phyloP scores from a whole-genome alignment of 2,797 vertebrate genomes.

The Sebastes steindachneri region DNA sequence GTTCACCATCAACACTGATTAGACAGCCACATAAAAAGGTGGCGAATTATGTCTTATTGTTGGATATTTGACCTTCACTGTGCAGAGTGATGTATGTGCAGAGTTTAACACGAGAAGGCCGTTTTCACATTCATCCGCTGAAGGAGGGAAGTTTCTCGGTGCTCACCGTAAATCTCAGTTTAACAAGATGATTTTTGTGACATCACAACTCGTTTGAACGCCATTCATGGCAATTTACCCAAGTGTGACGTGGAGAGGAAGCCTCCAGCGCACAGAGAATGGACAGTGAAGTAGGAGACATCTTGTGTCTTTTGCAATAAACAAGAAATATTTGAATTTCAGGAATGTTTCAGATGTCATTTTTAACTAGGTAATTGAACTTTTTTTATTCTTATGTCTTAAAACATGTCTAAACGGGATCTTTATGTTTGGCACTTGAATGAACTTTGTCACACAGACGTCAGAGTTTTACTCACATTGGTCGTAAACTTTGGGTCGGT shows the following conservation, averaged over 20 bases:
- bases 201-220: too few relatives aligned
- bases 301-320: not conserved
- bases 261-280: not conserved
- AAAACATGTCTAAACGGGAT: not conserved
- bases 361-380: not conserved
- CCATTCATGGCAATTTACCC: not conserved
- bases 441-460: not conserved
- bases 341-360: not conserved
- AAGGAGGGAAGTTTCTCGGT: not conserved
- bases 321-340: not conserved
- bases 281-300: not conserved
- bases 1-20: too few relatives aligned
- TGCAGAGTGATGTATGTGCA: not conserved
- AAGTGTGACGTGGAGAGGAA: not conserved
- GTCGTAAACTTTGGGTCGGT: constrained; percentile 98
- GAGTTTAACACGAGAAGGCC: not conserved
- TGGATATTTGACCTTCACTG: too few relatives aligned
- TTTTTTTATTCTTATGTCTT: not conserved
- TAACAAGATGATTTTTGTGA: not conserved
- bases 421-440: not conserved
- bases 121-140: not conserved
- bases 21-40: too few relatives aligned
- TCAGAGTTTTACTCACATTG: constrained; percentile 87
- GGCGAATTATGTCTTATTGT: too few relatives aligned
- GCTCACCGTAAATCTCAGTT: not conserved